Evolutionary conservation across 2,113 vertebrate species (phyloP).

Genomic region (Gymnogyps californianus): DNA sequence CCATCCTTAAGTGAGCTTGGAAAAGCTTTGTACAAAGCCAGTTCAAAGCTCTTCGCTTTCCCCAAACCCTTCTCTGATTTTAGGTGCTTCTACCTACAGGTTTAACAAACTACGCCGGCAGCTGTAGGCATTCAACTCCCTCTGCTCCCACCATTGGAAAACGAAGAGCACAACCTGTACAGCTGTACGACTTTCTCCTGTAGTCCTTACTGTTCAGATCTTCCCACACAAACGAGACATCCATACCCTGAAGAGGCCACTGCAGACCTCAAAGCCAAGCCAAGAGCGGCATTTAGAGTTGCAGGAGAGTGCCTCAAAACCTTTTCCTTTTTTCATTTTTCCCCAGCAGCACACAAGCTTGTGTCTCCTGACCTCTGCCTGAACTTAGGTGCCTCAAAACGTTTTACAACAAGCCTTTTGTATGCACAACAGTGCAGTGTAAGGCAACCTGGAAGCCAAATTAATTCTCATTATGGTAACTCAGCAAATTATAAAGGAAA

Average conservation of each 20-base stretch:
- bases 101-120: neutral
- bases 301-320: neutral
- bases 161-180: neutral
- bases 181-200: neutral
- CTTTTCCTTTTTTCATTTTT: neutral
- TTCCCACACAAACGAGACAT: neutral
- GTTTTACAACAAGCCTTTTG: constrained; percentile 38
- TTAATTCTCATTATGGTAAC: constrained; percentile 56
- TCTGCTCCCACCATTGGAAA: neutral
- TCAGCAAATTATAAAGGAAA: constrained; percentile 59
- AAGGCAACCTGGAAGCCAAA: constrained; percentile 44
- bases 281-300: neutral
- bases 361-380: constrained; percentile 40
- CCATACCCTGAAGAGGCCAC: neutral
- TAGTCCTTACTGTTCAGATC: neutral
- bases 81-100: neutral
- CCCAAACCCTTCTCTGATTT: neutral
- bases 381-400: constrained; percentile 46
- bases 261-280: neutral
- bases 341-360: neutral
- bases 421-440: neutral
- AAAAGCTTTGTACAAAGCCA: neutral
- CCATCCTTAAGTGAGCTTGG: neutral
- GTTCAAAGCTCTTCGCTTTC: neutral
- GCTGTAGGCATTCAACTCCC: neutral